Base-by-base conservation (phyloP, 2,888 invertebrate genomes). In the Mythimna lalbum region DNA sequence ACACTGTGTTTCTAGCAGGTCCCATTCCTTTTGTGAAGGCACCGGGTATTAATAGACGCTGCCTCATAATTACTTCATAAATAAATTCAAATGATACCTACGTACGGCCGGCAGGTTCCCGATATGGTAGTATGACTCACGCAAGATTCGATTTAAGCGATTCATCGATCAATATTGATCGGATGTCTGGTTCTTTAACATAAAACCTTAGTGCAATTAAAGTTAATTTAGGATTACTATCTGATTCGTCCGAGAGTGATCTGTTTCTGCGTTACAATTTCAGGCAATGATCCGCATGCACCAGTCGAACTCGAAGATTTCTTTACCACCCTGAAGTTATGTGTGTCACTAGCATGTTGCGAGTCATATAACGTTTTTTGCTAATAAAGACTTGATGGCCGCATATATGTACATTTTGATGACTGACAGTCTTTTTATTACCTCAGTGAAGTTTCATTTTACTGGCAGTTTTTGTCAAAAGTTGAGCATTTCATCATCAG, bases 111-210 rank as follows among this genome's bases (percentile, higher is more conserved):
- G 43, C 36, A 23, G 43, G 50, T 60, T 53, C 67, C 72, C 43
- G 49, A 77, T 82, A 82, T 74, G 71, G 76, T 60, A 62, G 47
- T 47, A 60, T 84, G 83, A 84, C 55, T 79, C 79, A 81, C 27
- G 23, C 43, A 53, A 49, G 39, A 33, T 61, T 65, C 56, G 19
- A 52, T 71, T 53, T 47, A 56, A 53, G 27, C 65, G 63, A 63
- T 71, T 50, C 56, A 67, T 82, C 73, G 47, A 73, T 84, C 68
- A 77, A 69, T 53, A 59, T 69, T 62, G 66, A 65, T 77, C 60
- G 55, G 39, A 49, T 70, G 66, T 77, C 77, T 84, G 72, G 55
- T 63, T 76, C 21, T 60, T 63, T 12, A 47, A 60, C 52, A 63
- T 63, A 50, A 60, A 43, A 43, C 59, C 62, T 53, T 47, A 39